Base-by-base conservation (phyloP, 2,797 vertebrate species). In the Gorsachius magnificus region DNA sequence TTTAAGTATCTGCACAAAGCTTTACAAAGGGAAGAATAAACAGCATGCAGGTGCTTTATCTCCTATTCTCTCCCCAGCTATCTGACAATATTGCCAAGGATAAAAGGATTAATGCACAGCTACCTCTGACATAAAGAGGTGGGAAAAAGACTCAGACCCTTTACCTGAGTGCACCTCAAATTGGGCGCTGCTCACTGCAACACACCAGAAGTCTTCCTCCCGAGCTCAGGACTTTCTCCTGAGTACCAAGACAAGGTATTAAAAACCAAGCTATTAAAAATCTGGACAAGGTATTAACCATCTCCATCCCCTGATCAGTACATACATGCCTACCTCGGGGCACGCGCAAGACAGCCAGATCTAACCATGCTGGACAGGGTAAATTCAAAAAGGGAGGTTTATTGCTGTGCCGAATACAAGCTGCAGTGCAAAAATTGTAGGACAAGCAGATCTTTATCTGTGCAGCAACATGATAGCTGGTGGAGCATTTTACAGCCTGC, bases 321-420 rank as follows among this genome's bases (percentile, higher is more conserved):
- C 5, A 2, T 2, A 12, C 18, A 5, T 10, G 2, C 25, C 64
- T 10, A 8, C 18, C 33, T 38, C 50, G 6, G 11, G 35, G 51
- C 5, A 0, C 8, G 0, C 2, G 19, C 16, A 3, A 41, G 36
- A 8, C 56, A 45, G 16, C 9, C 13, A 3, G 19, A 6, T 10
- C 57, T 58, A 43, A 1, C 29, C 36, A 2, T 0, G 3, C 26
- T 17, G 60, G 10, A 46, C 19, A 33, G 13, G 45, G 16, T 11
- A 4, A 70, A 61, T 33, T 36, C 46, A 68, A 75, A 75, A 3
- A 28, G 12, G 25, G 14, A 13, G 19, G 28, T 13, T 75, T 36
- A 11, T 5, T 29, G 69, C 50, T 48, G 25, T 36, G 81, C 61
- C 24, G 29, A 54, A 25, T 13, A 21, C 17, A 11, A 72, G 45